Base-by-base conservation (phyloP, 2,888 invertebrate genomes). In the Hyposoter didymator region DNA sequence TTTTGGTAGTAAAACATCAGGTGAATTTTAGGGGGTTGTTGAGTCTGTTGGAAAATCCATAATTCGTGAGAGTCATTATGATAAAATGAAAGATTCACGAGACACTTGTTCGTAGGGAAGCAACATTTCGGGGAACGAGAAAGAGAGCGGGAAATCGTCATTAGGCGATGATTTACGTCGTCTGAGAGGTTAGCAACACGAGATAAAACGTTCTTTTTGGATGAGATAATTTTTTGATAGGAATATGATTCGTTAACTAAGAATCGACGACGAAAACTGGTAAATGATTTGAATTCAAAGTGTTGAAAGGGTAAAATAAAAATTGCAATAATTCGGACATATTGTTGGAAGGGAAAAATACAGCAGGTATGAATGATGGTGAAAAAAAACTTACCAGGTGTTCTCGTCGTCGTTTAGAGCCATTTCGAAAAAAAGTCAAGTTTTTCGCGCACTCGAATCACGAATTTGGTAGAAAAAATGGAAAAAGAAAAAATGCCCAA, bases 361-460 rank as follows among this genome's bases (percentile, higher is more conserved):
- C n/a, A 12, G 28, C 47, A 12, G n/a, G 49, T 66, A 47, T 12
- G 55, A 12, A 22, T 86, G 87, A 80, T 78, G 73, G 28, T 76
- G 76, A 55, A 35, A 69, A 52, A 82, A 72, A 85, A 94, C 94
- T 94, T 94, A 96, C 96, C 96, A 96, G 90, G 95, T 95, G 92
- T 94, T 95, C 89, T 96, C 96, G 88, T 96, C 95, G 90, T 95
- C 95, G 87, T 95, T 95, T 89, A 94, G 94, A 93, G 95, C 95
- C 96, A 96, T 96, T 93, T 94, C 93, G 88, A 73, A 85, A 84
- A 87, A 90, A 90, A 73, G 32, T 52, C 43, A 73, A 73, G 64
- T 64, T 78, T 72, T 45, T 32, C 62, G 59, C 72, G 55, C 80
- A 62, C 55, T 49, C 35, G 19, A 47, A 64, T 59, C 8, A 28